Conservation (phyloP, 2,888 invertebrate genomes). For the Chymomyza fuscimana region DNA sequence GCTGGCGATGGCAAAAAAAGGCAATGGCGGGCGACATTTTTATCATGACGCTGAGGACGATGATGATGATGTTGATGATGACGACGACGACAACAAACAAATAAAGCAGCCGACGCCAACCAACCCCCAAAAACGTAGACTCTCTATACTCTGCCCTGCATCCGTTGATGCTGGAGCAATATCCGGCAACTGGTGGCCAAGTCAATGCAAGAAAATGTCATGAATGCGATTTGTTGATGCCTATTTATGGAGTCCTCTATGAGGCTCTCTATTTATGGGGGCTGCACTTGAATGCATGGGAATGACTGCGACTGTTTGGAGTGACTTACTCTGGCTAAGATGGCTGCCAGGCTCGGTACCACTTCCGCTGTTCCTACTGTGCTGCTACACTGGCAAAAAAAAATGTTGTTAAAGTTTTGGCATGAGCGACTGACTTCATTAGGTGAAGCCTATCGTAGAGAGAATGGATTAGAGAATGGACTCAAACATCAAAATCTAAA, state of each 20-base stretch:
- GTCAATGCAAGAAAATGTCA: conserved; percentile 72
- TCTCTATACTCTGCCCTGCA: neutral
- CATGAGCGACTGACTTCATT: too few relatives aligned
- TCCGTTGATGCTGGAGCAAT: neutral
- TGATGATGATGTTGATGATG: neutral
- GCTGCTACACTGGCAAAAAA: neutral
- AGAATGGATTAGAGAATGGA: too few relatives aligned
- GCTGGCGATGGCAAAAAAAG: conserved; percentile 34
- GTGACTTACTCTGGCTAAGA: conserved; percentile 40
- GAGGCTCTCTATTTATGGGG: neutral
- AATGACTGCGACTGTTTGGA: conserved; percentile 55
- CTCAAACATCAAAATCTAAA: too few relatives aligned
- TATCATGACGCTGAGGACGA: conserved; percentile 3
- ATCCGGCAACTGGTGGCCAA: conserved; percentile 48
- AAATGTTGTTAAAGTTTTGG: neutral
- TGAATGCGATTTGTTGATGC: conserved; percentile 64
- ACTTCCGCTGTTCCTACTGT: neutral
- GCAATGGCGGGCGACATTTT: conserved; percentile 41
- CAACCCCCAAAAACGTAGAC: conserved; percentile 9
- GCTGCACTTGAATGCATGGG: conserved; percentile 66
- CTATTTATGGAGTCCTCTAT: neutral
- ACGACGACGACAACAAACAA: conserved; percentile 38
- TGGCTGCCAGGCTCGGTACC: conserved; percentile 46
- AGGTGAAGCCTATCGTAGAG: too few relatives aligned
- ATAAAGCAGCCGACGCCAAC: conserved; percentile 23